These are phyloP conservation scores for Scolanthus callimorphus DNA, from an alignment of 92 coral and sea anemone species.

Conservation along the genomic window DNA sequence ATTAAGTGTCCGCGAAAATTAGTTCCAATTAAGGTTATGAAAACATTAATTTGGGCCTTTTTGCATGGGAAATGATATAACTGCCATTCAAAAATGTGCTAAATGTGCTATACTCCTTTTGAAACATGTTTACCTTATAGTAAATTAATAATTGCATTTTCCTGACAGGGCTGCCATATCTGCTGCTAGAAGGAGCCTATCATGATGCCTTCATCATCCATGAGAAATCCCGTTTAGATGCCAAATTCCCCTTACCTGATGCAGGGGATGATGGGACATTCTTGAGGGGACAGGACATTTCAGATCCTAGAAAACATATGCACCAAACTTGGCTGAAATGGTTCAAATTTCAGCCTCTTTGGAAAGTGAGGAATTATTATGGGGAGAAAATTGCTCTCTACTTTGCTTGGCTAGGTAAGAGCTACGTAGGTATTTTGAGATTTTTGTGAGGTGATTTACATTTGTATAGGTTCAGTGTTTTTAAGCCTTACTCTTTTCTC, in stretches of 20 bases:
- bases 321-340: slow-evolving; percentile 81
- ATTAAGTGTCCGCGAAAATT: too few relatives aligned
- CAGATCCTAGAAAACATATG: slow-evolving; percentile 78
- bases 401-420: slow-evolving; percentile 94
- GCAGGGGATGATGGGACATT: slow-evolving; percentile 46
- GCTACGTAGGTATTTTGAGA: too few relatives aligned
- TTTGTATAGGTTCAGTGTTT: too few relatives aligned
- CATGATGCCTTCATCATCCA: slow-evolving; percentile 83
- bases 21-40: too few relatives aligned
- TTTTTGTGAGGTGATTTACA: too few relatives aligned
- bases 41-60: too few relatives aligned
- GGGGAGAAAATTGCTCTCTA: slow-evolving; percentile 95
- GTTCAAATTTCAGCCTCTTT: slow-evolving; percentile 87
- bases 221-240: slow-evolving; percentile 64
- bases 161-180: slow-evolving; percentile 72
- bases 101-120: too few relatives aligned
- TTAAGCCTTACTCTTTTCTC: slow-evolving; percentile 8
- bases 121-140: too few relatives aligned
- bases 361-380: slow-evolving; percentile 96
- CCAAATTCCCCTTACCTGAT: slow-evolving; percentile 59
- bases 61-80: too few relatives aligned
- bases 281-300: slow-evolving; percentile 62
- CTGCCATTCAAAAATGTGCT: too few relatives aligned
- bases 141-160: too few relatives aligned
- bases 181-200: slow-evolving; percentile 86